These are phyloP conservation scores for Leptodactylus fuscus DNA, from an alignment of 2,113 vertebrate species.

Conservation along the genomic window DNA sequence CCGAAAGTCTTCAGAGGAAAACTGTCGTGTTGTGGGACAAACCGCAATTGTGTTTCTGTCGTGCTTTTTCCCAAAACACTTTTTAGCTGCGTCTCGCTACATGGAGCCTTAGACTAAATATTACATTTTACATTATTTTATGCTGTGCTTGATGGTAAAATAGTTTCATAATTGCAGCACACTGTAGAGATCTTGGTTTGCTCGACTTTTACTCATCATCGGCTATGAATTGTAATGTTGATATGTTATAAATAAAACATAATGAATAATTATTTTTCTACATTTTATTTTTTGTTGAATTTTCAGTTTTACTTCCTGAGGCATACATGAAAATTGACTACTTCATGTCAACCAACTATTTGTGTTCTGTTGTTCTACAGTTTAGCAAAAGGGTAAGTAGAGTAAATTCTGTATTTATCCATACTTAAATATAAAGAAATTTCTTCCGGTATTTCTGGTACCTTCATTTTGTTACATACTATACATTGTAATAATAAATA, in stretches of 20 bases:
- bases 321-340: not conserved
- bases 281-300: not conserved
- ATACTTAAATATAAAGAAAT: no score
- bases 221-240: not conserved
- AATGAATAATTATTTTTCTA: not conserved
- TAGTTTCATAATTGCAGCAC: not conserved
- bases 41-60: no score
- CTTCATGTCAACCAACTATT: not conserved
- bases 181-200: not conserved
- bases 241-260: not conserved
- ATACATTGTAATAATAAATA: no score
- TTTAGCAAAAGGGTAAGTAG: not conserved
- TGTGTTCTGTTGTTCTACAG: not conserved
- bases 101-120: no score
- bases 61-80: no score
- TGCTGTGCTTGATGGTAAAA: not conserved
- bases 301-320: not conserved
- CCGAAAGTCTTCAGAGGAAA: no score
- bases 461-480: no score
- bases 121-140: no score
- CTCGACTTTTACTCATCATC: not conserved
- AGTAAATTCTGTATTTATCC: not conserved
- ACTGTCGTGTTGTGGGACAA: no score
- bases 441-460: no score
- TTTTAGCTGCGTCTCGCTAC: no score